phyloP scores from a whole-genome alignment of 2,113 vertebrate genomes.

The Syrrhaptes paradoxus region DNA sequence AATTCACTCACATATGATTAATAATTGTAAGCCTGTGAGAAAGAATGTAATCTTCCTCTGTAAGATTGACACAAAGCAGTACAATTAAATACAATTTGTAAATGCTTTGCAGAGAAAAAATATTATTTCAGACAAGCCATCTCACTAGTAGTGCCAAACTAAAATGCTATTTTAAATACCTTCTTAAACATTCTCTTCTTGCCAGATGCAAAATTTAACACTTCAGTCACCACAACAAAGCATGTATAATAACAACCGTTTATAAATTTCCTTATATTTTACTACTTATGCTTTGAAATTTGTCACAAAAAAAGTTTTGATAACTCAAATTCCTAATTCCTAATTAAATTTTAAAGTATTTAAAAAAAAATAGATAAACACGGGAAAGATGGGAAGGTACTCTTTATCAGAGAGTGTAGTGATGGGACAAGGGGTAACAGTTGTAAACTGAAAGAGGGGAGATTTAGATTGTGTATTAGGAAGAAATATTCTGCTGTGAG shows the following conservation, averaged over 20 bases:
- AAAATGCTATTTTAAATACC: background rate
- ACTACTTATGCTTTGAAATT: constrained; percentile 28
- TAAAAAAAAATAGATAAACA: background rate
- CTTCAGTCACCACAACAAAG: background rate
- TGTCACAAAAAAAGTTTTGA: background rate
- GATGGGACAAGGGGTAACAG: too few relatives aligned
- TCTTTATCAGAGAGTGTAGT: too few relatives aligned
- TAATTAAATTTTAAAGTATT: background rate
- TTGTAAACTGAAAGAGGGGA: too few relatives aligned
- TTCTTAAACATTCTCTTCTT: background rate
- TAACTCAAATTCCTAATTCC: background rate
- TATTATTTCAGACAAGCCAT: background rate
- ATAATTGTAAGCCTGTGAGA: background rate
- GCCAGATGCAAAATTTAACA: background rate
- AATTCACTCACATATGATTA: background rate
- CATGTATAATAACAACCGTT: background rate
- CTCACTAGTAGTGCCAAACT: background rate
- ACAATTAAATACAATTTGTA: background rate
- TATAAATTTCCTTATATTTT: constrained; percentile 46
- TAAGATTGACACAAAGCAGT: background rate
- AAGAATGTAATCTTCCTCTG: background rate
- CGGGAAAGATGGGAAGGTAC: too few relatives aligned
- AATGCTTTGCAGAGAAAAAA: background rate
- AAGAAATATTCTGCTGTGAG: too few relatives aligned
- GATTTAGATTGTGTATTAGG: too few relatives aligned